Base-by-base conservation (phyloP, 2,797 vertebrate genomes). In the Picus viridis region DNA sequence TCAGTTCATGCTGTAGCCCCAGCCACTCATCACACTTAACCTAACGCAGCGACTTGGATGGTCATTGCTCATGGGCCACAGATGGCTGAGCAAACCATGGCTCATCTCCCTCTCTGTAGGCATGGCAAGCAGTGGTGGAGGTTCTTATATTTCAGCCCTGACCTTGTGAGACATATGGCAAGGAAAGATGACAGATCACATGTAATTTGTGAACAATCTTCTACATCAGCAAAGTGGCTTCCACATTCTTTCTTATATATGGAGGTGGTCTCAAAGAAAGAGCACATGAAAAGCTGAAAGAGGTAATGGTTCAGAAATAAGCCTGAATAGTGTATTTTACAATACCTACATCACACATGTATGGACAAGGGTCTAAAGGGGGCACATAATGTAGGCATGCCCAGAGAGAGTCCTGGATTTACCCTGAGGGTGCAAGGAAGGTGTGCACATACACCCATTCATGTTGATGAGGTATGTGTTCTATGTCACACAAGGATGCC, bases 71-170 rank as follows among this genome's bases (percentile, higher is more conserved):
- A 2, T 34, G 58, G 70, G 61, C 53, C 2, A 3, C 32, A 65
- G 51, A 47, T 0, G 4, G 62, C 26, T 53, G n/a, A 80, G 67
- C 27, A 80, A 59, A 41, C 18, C 17, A 11, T 3, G 12, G 39
- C n/a, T 14, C 65, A 83, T 15, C 36, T 72, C 12, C 17, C 16
- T 9, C 36, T 62, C 30, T 7, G 2, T 18, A 54, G 43, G 62
- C 58, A 56, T 1, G 2, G 32, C 0, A 1, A 65, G 54, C 56
- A 29, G 32, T 5, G 3, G 13, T 5, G 2, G 61, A 68, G 9
- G 43, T 39, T 53, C 56, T 53, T 53, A 12, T 0, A 0, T 30
- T 68, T 68, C 4, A 1, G 43, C 22, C 27, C 51, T 15, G 6
- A 53, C 29, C 4, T 5, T n/a, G n/a, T 32, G 36, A 83, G 13